A percentile compares a stretch with the other conserved stretches of the same genome.
Evolutionary conservation across 2,888 invertebrate species (phyloP).

Genomic region (Hemithea aestivaria): DNA sequence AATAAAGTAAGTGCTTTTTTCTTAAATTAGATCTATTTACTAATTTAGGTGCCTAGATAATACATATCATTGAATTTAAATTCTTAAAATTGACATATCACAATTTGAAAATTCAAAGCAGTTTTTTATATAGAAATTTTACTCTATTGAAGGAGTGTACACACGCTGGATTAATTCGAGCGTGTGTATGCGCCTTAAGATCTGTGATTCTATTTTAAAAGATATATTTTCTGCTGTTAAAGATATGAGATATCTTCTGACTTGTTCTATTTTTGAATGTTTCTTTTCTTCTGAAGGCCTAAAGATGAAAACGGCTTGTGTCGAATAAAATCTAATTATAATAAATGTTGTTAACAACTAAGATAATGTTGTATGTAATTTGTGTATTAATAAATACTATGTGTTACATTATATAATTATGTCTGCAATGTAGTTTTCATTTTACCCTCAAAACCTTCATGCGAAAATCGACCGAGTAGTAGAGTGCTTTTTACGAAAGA

Average conservation of each 20-base stretch:
- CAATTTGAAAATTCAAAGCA: conserved; percentile 29
- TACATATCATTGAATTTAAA: conserved; percentile 54
- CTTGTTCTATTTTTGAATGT: conserved; percentile 32
- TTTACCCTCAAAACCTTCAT: conserved; percentile 8
- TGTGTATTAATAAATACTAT: conserved; percentile 53
- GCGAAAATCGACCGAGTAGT: too few relatives aligned
- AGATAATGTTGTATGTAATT: conserved; percentile 52
- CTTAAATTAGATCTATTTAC: conserved; percentile 38
- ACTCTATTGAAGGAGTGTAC: too few relatives aligned
- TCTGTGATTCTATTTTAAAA: conserved; percentile 24
- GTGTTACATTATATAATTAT: conserved; percentile 71
- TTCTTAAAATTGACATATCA: conserved; percentile 27
- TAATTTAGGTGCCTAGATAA: conserved; percentile 67
- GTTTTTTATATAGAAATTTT: conserved; percentile 25
- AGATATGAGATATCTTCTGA: conserved; percentile 65
- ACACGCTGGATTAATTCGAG: too few relatives aligned
- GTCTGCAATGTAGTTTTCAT: conserved; percentile 56
- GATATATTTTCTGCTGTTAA: conserved; percentile 65
- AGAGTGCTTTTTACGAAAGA: too few relatives aligned
- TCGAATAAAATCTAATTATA: conserved; percentile 21
- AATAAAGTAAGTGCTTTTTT: conserved; percentile 40
- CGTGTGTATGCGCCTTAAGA: too few relatives aligned
- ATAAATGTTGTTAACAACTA: conserved; percentile 39
- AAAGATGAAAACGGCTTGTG: conserved; percentile 31
- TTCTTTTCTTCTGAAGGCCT: conserved; percentile 47